Evolutionary conservation across 2,888 invertebrate species (phyloP).

Genomic region (Drepanosiphum platanoidis): DNA sequence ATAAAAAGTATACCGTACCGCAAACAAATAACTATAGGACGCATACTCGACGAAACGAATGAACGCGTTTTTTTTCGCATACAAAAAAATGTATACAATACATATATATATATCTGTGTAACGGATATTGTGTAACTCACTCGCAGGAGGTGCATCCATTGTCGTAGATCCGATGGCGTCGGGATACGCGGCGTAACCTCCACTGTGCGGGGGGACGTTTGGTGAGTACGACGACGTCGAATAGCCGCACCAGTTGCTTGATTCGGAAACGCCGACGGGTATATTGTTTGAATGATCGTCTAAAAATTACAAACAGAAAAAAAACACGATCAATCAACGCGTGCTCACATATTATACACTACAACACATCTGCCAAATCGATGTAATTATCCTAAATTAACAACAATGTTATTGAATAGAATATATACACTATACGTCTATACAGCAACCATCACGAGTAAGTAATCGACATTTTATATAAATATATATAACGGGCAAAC

Average conservation of each 20-base stretch:
- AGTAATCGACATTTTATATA: too few species aligned
- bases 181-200: slow-evolving; percentile 38
- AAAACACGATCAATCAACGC: neutral
- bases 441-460: too few species aligned
- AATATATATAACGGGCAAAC: too few species aligned
- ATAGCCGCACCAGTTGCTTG: slow-evolving; percentile 50
- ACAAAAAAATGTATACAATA: too few species aligned
- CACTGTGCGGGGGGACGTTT: slow-evolving; percentile 28
- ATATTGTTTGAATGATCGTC: slow-evolving; percentile 41
- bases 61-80: neutral
- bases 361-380: neutral
- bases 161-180: slow-evolving; percentile 14
- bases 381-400: neutral
- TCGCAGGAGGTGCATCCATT: slow-evolving; percentile 32
- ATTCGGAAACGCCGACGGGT: slow-evolving; percentile 19
- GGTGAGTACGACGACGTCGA: slow-evolving; percentile 51
- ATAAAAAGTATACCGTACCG: neutral
- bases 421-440: neutral
- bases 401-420: too few species aligned
- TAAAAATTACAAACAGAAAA: slow-evolving; percentile 6
- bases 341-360: neutral
- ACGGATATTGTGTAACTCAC: slow-evolving; percentile 30
- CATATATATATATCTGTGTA: too few species aligned
- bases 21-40: neutral
- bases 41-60: neutral